Percentiles rank a stretch among this genome's conserved stretches.
Conservation (phyloP, 2,888 invertebrate species). For the Drosophila villosipedis region DNA sequence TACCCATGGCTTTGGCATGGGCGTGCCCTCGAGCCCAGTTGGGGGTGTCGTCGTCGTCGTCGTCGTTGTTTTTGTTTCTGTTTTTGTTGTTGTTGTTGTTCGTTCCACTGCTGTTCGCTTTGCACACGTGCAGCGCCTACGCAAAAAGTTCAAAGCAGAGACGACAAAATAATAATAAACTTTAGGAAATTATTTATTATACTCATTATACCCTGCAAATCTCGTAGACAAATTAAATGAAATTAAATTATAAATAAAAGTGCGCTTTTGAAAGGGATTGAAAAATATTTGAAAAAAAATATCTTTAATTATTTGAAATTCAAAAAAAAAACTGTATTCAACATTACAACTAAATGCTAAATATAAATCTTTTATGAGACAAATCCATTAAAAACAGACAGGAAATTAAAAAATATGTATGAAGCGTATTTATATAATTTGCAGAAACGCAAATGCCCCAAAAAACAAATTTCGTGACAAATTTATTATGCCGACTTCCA, state of each 20-base stretch:
- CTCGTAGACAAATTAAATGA: neutral
- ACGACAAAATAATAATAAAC: slow-evolving; percentile 22
- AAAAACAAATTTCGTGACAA: slow-evolving; percentile 20
- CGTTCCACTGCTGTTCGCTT: slow-evolving; percentile 29
- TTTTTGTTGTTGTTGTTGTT: slow-evolving; percentile 1
- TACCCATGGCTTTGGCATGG: slow-evolving; percentile 41
- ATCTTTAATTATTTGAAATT: neutral
- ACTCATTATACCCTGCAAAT: neutral
- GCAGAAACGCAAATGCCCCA: neutral
- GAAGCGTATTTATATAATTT: neutral
- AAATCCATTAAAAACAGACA: neutral
- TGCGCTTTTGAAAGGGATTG: neutral
- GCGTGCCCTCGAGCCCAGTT: slow-evolving; percentile 47
- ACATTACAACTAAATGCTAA: neutral
- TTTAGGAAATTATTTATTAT: slow-evolving; percentile 1
- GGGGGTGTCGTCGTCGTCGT: slow-evolving; percentile 7
- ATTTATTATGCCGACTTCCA: slow-evolving; percentile 20
- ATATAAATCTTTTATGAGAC: neutral
- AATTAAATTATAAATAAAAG: neutral
- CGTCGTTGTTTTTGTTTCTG: neutral
- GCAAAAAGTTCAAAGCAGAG: slow-evolving; percentile 39
- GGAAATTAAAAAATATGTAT: neutral
- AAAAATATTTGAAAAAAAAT: neutral
- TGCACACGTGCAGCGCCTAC: slow-evolving; percentile 73
- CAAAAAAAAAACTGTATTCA: neutral